A percentile compares a stretch with the other conserved stretches of the same genome.
These are phyloP conservation scores for Halichoerus grypus DNA, from an alignment of 2,113 vertebrate species.

Conservation along the genomic window DNA sequence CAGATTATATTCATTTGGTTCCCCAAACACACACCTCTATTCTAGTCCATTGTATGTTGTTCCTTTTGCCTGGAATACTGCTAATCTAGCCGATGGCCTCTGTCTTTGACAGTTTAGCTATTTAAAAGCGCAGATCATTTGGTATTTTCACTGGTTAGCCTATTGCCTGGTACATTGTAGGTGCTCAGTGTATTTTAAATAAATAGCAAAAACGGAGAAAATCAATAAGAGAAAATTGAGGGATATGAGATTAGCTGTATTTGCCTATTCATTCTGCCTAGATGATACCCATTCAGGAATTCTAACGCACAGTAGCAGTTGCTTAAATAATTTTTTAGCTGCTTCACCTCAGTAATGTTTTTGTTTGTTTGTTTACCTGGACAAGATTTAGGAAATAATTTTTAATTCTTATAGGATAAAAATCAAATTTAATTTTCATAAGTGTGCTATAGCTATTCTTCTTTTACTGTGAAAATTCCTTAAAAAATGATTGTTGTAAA, in stretches of 20 bases:
- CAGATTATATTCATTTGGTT: background rate
- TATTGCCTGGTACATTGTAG: background rate
- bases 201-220: background rate
- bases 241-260: background rate
- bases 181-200: background rate
- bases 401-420: constrained; percentile 71
- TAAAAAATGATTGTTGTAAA: constrained; percentile 83
- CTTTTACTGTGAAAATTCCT: constrained; percentile 69
- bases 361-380: constrained; percentile 52
- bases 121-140: background rate
- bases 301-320: background rate
- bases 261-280: background rate
- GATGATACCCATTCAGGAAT: background rate
- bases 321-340: background rate
- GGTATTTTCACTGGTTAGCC: background rate
- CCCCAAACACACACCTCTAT: background rate
- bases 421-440: constrained; percentile 71
- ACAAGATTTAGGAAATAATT: constrained; percentile 57
- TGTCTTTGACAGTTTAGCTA: background rate
- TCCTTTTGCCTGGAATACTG: background rate
- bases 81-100: background rate
- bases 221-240: background rate
- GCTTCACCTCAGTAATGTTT: background rate
- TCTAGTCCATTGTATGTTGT: background rate
- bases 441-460: constrained; percentile 52